phyloP scores from a whole-genome alignment of 2,113 vertebrate species.

The Hemicordylus capensis region DNA sequence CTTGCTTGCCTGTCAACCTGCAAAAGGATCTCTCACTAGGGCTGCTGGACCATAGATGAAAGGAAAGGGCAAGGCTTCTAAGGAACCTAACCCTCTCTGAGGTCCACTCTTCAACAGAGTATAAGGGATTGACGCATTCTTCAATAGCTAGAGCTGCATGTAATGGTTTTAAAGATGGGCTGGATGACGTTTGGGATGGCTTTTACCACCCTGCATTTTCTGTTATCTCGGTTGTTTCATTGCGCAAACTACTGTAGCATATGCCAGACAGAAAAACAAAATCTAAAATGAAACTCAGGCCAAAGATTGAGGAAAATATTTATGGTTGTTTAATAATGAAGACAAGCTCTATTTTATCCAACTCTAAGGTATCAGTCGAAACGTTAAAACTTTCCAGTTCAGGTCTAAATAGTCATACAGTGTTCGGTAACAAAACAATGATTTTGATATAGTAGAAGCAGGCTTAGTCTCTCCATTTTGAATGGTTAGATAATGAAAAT shows the following conservation, averaged over 20 bases:
- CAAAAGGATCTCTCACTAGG: slow-evolving; percentile 46
- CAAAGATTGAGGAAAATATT: background rate
- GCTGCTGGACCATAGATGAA: slow-evolving; percentile 7
- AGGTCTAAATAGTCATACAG: background rate
- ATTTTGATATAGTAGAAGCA: background rate
- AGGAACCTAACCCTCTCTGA: background rate
- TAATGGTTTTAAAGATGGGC: background rate
- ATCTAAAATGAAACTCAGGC: background rate
- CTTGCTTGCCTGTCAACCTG: slow-evolving; percentile 40
- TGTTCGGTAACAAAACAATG: background rate
- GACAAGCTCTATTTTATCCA: background rate
- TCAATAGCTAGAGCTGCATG: slow-evolving; percentile 35
- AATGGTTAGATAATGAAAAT: background rate
- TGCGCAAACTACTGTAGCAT: background rate
- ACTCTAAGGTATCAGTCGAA: background rate
- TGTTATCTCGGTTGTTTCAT: background rate
- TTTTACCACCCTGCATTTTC: background rate
- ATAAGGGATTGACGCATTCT: slow-evolving; percentile 44
- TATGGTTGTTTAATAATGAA: background rate
- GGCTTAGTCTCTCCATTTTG: background rate
- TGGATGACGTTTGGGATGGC: background rate
- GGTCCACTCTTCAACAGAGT: slow-evolving; percentile 33
- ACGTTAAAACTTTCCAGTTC: background rate
- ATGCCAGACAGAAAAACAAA: background rate
- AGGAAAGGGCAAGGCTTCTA: slow-evolving; percentile 44